A percentile compares a stretch with the other conserved stretches of the same genome.
Evolutionary conservation across 2,888 invertebrate genomes (phyloP).

Genomic region (Folsomia manolachei): DNA sequence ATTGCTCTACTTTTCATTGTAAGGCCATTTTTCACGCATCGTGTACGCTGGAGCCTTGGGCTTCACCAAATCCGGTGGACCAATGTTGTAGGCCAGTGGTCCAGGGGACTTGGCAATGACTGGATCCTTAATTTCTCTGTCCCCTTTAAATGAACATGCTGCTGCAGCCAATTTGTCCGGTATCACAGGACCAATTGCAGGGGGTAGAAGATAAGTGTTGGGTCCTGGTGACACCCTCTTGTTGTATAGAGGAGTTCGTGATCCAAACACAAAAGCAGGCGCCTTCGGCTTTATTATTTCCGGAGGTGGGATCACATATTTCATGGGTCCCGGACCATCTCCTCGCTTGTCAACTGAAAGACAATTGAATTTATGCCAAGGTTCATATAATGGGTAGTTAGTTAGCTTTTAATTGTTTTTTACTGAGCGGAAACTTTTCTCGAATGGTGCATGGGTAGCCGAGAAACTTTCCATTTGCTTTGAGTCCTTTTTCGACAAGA

Average conservation of each 20-base stretch:
- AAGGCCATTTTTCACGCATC: constrained; percentile 26
- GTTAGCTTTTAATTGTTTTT: too few relatives aligned
- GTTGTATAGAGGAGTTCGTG: constrained; percentile 26
- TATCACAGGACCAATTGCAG: constrained; percentile 33
- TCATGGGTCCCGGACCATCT: constrained; percentile 22
- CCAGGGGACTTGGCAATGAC: constrained; percentile 26
- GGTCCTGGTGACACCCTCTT: constrained; percentile 30
- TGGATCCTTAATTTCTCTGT: not conserved
- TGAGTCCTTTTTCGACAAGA: constrained; percentile 22
- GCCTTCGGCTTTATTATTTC: constrained; percentile 24
- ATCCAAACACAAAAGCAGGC: constrained; percentile 24
- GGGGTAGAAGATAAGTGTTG: constrained; percentile 32
- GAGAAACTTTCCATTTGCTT: constrained; percentile 32
- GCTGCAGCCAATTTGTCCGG: constrained; percentile 41
- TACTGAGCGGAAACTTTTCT: constrained; percentile 23
- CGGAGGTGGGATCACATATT: constrained; percentile 23
- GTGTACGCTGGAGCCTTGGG: constrained; percentile 28
- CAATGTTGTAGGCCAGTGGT: constrained; percentile 30
- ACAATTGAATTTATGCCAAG: too few relatives aligned
- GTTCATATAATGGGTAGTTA: too few relatives aligned
- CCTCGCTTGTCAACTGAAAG: constrained; percentile 26
- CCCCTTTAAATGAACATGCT: constrained; percentile 28
- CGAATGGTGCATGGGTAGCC: constrained; percentile 26
- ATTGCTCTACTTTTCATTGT: too few relatives aligned
- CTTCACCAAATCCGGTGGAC: constrained; percentile 20